Percentiles rank a stretch among this genome's conserved stretches.
These are phyloP conservation scores for Malthinus flaveolus DNA, from an alignment of 2,888 invertebrate genomes.

Conservation along the genomic window DNA sequence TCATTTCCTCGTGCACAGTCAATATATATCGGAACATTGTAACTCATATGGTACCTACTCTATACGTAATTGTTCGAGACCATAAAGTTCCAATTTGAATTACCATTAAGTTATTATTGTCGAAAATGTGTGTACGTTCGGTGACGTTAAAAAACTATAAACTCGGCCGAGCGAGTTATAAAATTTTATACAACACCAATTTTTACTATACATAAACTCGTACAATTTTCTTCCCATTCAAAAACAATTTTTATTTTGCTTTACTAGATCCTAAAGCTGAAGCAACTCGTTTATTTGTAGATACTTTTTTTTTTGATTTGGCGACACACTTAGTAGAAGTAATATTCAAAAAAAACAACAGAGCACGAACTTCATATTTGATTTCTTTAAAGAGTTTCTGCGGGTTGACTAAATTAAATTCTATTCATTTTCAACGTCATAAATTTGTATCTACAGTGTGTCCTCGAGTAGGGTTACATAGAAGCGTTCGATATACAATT, in stretches of 20 bases:
- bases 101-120: conserved; percentile 5
- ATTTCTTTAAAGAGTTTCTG: too few relatives aligned
- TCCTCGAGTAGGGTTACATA: too few relatives aligned
- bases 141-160: neutral
- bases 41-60: conserved; percentile 5
- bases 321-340: too few relatives aligned
- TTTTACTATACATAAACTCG: too few relatives aligned
- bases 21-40: conserved; percentile 16
- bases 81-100: conserved; percentile 6
- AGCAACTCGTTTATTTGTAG: conserved; percentile 2
- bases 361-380: conserved; percentile 2
- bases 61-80: neutral
- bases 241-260: neutral
- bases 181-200: neutral
- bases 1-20: conserved; percentile 24
- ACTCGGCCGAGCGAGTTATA: neutral
- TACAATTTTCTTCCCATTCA: neutral
- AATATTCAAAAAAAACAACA: neutral
- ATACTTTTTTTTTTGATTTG: neutral
- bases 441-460: too few relatives aligned
- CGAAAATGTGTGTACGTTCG: neutral
- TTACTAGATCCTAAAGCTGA: neutral
- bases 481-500: too few relatives aligned
- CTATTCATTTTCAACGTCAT: too few relatives aligned
- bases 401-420: too few relatives aligned